Conservation (phyloP, 2,888 invertebrate genomes). For the Cheilosia vernalis region DNA sequence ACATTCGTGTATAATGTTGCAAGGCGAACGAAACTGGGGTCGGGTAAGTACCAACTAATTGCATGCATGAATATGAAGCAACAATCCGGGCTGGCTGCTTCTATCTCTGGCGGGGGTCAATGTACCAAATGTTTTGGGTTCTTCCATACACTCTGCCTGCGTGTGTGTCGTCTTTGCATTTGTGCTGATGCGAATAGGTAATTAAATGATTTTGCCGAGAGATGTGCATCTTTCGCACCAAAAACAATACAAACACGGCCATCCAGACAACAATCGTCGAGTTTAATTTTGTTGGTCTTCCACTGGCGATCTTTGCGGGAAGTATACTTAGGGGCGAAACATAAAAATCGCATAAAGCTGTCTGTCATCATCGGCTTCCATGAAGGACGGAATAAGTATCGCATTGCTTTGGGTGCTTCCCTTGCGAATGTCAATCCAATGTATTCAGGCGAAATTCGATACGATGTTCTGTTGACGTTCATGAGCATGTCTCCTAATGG, state of each 20-base stretch:
- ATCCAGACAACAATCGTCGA: conserved; percentile 50
- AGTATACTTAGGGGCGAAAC: conserved; percentile 10
- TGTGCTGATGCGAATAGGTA: conserved; percentile 62
- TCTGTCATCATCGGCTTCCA: conserved; percentile 1
- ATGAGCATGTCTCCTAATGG: conserved; percentile 63
- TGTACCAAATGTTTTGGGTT: conserved; percentile 45
- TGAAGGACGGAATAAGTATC: conserved; percentile 36
- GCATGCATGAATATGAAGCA: conserved; percentile 69
- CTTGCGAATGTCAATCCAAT: conserved; percentile 41
- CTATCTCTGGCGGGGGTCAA: conserved; percentile 48
- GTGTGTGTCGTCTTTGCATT: conserved; percentile 22
- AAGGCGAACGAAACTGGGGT: conserved; percentile 12
- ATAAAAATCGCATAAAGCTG: conserved; percentile 47
- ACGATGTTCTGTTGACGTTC: conserved; percentile 67
- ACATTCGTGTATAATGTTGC: conserved; percentile 19
- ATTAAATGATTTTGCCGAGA: conserved; percentile 55
- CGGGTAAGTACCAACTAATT: conserved; percentile 66
- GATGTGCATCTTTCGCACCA: not conserved
- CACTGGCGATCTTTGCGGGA: conserved; percentile 30
- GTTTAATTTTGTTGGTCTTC: conserved; percentile 50
- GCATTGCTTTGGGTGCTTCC: conserved; percentile 25
- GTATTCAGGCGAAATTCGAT: conserved; percentile 55
- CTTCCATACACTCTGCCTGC: not conserved
- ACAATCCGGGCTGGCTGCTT: conserved; percentile 50
- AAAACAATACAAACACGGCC: conserved; percentile 16